Evolutionary conservation across 2,888 invertebrate species (phyloP), one percentile per base, ranked within the genome.

Genomic region (Choreutis nemorana): DNA sequence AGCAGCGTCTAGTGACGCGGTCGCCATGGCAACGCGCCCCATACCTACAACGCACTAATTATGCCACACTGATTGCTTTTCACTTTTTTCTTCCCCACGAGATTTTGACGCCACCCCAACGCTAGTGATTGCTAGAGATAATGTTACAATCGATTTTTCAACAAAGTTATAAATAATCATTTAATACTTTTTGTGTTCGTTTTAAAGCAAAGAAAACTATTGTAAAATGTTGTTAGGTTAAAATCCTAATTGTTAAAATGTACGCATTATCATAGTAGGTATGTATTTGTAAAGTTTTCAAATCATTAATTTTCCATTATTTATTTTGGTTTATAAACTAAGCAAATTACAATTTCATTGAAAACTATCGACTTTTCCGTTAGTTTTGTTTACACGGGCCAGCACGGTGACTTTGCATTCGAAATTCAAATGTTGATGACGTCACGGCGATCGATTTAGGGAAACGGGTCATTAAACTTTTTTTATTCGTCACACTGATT

Each of bases 31-130:
- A 62, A 78, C 78, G 55, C 73, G 70, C 78, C 78, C 78, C 65
- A 78, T 73, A 75, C 72, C 70, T 63, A 70, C 72, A 64, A 72
- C 73, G 64, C 75, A 77, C 78, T 78, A 78, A 78, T 78, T 78
- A 78, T 75, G 68, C 72, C 73, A 71, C 78, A 75, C 71, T 78
- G 78, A 78, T 78, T 78, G 78, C 78, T 75, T 77, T 78, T 71
- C 65, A 70, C 70, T 70, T 77, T 75, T 63, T 57, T 33, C 71
- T 73, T 65, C 53, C 65, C 60, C 61, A 68, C 59, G 66, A 75
- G 77, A 71, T 66, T 57, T 64, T 63, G 65, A 63, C 62, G 65
- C 70, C 71, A 68, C 75, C 75, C 77, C 64, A 65, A 50, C 45
- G 45, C 45, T 63, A 68, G 62, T 57, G 61, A 51, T 60, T 48